phyloP scores from a whole-genome alignment of 1,140 invertebrate species.

The Babylonia areolata region DNA sequence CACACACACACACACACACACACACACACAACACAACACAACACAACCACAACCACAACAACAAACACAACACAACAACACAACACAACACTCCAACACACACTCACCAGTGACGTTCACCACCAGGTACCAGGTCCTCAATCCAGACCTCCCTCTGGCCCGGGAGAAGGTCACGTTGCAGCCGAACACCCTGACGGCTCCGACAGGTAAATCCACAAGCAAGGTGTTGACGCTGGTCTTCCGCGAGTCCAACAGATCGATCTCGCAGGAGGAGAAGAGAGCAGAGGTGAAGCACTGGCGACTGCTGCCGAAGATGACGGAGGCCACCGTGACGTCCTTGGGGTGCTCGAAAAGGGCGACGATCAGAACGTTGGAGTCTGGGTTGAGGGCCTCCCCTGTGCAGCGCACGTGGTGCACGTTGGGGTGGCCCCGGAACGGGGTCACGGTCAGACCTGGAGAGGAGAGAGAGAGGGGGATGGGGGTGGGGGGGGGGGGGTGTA shows the following conservation, averaged over 20 bases:
- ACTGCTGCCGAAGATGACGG: neutral
- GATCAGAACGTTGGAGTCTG: constrained; percentile 24
- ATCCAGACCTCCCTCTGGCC: neutral
- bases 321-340: constrained; percentile 7
- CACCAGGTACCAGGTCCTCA: neutral
- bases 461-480: neutral
- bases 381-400: constrained; percentile 7
- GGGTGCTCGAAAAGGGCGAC: constrained; percentile 24
- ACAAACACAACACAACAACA: no score
- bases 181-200: neutral
- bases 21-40: neutral
- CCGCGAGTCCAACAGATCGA: constrained; percentile 7
- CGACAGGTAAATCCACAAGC: constrained; percentile 6
- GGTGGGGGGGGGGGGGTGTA: neutral
- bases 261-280: constrained; percentile 15
- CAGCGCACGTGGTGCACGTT: constrained; percentile 20
- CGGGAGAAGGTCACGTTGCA: constrained; percentile 26
- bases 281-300: constrained; percentile 21
- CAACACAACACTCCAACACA: no score
- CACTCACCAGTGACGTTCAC: constrained; percentile 25
- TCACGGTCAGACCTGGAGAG: constrained; percentile 15
- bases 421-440: neutral
- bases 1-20: no score
- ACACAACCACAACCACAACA: neutral
- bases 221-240: constrained; percentile 13